Evolutionary conservation across 2,797 vertebrate genomes (phyloP).

Genomic region (Crax fasciolata): DNA sequence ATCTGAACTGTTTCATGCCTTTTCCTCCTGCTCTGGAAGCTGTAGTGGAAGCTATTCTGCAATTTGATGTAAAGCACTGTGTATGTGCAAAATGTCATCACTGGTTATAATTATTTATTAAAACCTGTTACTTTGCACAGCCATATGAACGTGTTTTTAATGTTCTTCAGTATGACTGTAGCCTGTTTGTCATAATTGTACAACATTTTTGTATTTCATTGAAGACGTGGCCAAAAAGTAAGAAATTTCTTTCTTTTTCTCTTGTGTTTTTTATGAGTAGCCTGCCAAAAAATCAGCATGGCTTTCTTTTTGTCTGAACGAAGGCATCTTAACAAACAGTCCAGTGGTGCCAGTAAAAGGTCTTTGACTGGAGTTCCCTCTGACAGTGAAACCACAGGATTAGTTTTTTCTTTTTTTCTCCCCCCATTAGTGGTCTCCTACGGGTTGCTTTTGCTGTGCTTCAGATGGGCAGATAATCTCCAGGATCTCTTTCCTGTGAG

Average conservation of each 20-base stretch:
- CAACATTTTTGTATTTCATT: not conserved
- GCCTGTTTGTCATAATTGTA: not conserved
- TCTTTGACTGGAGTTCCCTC: not conserved
- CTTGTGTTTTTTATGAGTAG: not conserved
- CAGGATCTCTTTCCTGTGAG: not conserved
- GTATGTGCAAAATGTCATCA: not conserved
- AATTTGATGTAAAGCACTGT: not conserved
- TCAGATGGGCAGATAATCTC: not conserved
- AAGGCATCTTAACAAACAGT: not conserved
- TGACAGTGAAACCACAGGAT: not conserved
- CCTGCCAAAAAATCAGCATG: not conserved
- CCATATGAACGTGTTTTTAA: not conserved
- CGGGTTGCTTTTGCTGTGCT: not conserved
- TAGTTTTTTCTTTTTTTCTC: not conserved
- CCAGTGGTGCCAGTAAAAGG: not conserved
- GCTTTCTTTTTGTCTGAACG: not conserved
- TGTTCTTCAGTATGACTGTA: not conserved
- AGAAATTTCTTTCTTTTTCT: not conserved
- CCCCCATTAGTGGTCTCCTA: not conserved
- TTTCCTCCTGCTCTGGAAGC: not conserved
- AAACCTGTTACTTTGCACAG: not conserved
- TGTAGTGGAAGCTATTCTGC: not conserved
- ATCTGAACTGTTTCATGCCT: not conserved
- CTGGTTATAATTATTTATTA: not conserved
- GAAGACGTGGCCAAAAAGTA: not conserved